A percentile compares a stretch with the other conserved stretches of the same genome.
Evolutionary conservation across 2,797 vertebrate species (phyloP).

Genomic region (Merluccius polli): DNA sequence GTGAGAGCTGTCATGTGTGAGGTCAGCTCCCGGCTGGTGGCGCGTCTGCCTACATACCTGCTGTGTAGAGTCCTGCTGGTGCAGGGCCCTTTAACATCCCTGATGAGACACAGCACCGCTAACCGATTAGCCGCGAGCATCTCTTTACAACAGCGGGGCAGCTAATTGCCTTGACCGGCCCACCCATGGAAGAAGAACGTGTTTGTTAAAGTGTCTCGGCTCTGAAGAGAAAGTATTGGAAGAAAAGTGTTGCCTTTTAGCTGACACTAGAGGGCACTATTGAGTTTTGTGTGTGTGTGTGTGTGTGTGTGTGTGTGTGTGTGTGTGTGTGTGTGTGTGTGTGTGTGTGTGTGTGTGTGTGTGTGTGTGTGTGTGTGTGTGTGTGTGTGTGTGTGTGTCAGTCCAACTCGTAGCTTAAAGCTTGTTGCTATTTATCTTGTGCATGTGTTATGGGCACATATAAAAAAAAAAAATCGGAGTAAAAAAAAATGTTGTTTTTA

Average conservation of each 20-base stretch:
- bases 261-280: background rate
- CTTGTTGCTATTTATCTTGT: background rate
- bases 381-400: conserved; percentile 6
- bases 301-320: background rate
- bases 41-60: background rate
- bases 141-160: background rate
- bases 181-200: background rate
- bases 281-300: background rate
- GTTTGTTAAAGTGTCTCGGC: background rate
- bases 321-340: background rate
- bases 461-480: no score
- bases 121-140: background rate
- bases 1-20: no score
- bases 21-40: background rate
- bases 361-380: background rate
- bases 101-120: background rate
- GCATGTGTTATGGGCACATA: background rate
- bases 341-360: no score
- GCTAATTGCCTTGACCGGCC: background rate
- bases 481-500: no score
- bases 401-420: background rate
- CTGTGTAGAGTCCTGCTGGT: background rate
- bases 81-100: background rate
- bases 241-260: background rate
- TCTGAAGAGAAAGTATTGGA: background rate